Base-by-base conservation (phyloP, 2,888 invertebrate species). In the Polymixis flavicincta region DNA sequence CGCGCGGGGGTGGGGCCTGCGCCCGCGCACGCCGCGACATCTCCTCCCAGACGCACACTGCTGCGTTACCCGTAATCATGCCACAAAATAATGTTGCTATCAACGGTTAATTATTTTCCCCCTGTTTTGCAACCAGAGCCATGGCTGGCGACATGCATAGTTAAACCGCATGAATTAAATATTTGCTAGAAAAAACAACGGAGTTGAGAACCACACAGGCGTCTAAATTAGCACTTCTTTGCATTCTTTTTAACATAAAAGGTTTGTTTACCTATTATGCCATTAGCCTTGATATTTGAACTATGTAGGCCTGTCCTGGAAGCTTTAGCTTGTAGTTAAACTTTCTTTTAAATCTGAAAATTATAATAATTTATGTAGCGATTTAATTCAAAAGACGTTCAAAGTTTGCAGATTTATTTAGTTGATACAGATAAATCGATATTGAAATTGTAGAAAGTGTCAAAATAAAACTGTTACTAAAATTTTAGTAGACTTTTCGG, bases 21-120 rank as follows among this genome's bases (percentile, higher is more conserved):
- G 95, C 91, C 88, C 87, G 93, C 95, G 94, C 94, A 92, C 90
- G 90, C 91, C 76, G 93, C 93, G 96, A 96, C 96, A 96, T 95
- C 92, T 94, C 95, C 93, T 91, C 95, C 92, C 93, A 92, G 88
- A 90, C 92, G 88, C 90, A 89, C 89, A 90, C 90, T 80, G 72
- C 74, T 78, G 80, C 79, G 73, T 70, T 71, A 71, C 78, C 83
- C 78, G 86, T 82, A 86, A 86, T 85, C 82, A 86, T 88, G 85
- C 87, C 89, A 89, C 90, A 87, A 93, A 92, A 93, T 92, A 92
- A 92, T 92, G 92, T 92, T 92, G 90, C 91, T 91, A 92, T 90
- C 90, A 92, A 91, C 90, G 89, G 92, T 92, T 94, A 94, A 94
- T 93, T 94, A 93, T 94, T 93, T 92, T 88, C 91, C 90, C 90